Evolutionary conservation across 2,797 vertebrate genomes (phyloP).

Genomic region (Alouatta caraya): DNA sequence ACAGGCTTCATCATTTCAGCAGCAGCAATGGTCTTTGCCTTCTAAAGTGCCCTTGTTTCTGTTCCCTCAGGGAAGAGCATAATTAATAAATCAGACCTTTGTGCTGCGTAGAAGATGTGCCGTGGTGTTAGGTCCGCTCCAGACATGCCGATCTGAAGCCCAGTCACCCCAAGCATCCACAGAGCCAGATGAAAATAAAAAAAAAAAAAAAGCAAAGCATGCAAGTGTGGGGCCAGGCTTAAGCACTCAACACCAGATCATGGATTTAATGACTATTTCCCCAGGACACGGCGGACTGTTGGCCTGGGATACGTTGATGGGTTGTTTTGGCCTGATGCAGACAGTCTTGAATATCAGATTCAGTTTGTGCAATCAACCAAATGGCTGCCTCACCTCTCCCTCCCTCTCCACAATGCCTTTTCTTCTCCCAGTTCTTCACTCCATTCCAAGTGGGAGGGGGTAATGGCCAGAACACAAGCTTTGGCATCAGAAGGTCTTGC

Average conservation of each 20-base stretch:
- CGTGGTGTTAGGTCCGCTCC: accelerated
- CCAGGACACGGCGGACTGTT: not conserved
- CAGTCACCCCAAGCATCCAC: accelerated
- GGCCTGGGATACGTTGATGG: not conserved
- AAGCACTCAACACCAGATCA: not conserved
- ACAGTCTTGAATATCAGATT: slow-evolving; percentile 6
- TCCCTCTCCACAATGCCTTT: not conserved
- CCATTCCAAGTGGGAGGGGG: not conserved
- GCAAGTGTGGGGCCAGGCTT: accelerated
- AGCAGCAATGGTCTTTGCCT: not conserved
- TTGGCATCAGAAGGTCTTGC: not conserved
- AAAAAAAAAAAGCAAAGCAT: not conserved
- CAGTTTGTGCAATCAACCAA: not conserved
- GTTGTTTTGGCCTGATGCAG: not conserved
- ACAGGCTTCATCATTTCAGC: accelerated
- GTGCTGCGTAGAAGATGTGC: accelerated
- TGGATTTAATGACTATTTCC: not conserved
- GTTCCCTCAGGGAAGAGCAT: not conserved
- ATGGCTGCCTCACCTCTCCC: not conserved
- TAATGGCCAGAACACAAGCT: accelerated
- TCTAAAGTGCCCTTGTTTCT: not conserved
- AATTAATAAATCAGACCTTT: not conserved
- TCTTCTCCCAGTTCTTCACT: not conserved
- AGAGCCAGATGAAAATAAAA: accelerated
- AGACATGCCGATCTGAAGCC: not conserved